These are phyloP conservation scores for Eira barbara DNA, from an alignment of 2,113 vertebrate species.

Conservation along the genomic window DNA sequence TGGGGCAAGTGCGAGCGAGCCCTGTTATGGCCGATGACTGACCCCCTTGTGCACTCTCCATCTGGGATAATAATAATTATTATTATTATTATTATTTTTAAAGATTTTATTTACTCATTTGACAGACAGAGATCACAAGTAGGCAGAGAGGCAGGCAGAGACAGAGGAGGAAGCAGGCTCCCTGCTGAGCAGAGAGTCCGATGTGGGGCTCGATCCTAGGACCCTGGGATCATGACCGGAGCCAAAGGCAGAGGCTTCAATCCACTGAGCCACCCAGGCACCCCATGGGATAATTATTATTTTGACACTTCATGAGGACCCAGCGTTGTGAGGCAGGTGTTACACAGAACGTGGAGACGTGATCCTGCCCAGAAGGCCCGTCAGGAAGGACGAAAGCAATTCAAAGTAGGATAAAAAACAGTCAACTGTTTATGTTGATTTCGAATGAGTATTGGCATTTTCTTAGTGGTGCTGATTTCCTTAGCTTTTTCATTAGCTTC, in stretches of 20 bases:
- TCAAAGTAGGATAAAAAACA: background rate
- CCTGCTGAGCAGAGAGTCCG: too few species aligned
- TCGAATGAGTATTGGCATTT: slow-evolving; percentile 66
- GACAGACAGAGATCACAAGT: too few species aligned
- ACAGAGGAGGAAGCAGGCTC: too few species aligned
- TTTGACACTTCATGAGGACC: slow-evolving; percentile 48
- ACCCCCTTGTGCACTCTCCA: background rate
- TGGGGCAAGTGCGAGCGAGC: background rate
- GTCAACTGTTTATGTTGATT: slow-evolving; percentile 11
- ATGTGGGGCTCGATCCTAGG: too few species aligned
- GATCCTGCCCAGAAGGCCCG: background rate
- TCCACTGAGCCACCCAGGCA: too few species aligned
- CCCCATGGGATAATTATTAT: slow-evolving; percentile 23
- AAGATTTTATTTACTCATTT: too few species aligned
- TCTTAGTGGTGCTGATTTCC: slow-evolving; percentile 52
- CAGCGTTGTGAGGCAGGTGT: background rate
- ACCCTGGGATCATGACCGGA: too few species aligned
- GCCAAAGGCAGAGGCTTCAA: too few species aligned
- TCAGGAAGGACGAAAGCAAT: background rate
- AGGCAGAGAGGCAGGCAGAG: too few species aligned
- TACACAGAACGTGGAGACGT: rapidly evolving
- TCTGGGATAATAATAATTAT: slow-evolving; percentile 5
- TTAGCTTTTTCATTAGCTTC: slow-evolving; percentile 69
- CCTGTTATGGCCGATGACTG: background rate
- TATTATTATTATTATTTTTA: too few species aligned